Base-by-base conservation (phyloP, 1,140 invertebrate genomes). In the Carcinoscorpius rotundicauda region DNA sequence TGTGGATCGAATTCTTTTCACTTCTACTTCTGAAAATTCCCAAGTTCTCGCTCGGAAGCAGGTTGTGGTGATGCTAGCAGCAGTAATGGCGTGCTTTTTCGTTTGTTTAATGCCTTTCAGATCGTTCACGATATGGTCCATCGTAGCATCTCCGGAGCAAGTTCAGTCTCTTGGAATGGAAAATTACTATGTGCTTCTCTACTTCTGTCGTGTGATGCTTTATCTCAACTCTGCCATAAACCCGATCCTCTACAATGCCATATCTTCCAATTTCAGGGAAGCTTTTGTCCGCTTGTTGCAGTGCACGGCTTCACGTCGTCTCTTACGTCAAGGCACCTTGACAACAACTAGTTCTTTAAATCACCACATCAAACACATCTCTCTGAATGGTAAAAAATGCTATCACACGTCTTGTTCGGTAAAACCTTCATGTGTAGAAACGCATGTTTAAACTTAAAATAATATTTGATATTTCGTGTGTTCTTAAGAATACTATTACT, bases 21-120 rank as follows among this genome's bases (percentile, higher is more conserved):
- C 49, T 48, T 67, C 59, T 6, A 53, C 49, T 29, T 4, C 11
- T 8, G 65, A 67, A 53, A 10, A 66, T n/a, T 9, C 51, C 51
- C 65, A 68, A 56, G 70, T 73, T 60, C 61, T 68, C 49, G 65
- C 70, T 1, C 59, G 75, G 4, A 65, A 69, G 29, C 81, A 84
- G 72, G 80, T 83, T 11, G 87, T 94, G 9, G 72, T 90, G 49
- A 94, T 93, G 89, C 77, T 95, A 5, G 89, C 86, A 5, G 88
- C 89, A 3, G 90, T 96, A 0, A 89, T 94, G 0, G 72, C 88
- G 10, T 87, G 87, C 8, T 96, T 94, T 76, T 95, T 94, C 75
- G 78, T 93, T 50, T 93, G 90, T 73, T 79, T 95, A 51, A 75
- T 94, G 58, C 92, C 92, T 4, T 90, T 94, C 72, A 81, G 88